Evolutionary conservation across 2,113 vertebrate genomes (phyloP).

Genomic region (Oxyruncus cristatus): DNA sequence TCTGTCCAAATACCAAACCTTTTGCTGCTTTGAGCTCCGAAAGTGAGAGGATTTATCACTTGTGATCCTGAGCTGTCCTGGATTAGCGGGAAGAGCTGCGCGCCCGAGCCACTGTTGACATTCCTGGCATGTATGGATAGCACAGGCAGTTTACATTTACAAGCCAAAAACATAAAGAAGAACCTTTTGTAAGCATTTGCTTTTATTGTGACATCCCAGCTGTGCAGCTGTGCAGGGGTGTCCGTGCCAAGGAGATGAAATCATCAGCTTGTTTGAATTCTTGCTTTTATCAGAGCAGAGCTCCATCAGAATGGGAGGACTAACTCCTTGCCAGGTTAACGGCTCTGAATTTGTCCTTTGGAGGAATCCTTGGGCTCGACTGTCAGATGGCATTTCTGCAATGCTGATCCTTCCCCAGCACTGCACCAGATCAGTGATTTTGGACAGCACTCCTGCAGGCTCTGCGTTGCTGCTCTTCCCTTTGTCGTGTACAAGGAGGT

Average conservation of each 20-base stretch:
- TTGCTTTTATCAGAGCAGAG: slow-evolving; percentile 2
- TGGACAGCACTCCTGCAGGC: not conserved
- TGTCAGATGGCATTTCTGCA: not conserved
- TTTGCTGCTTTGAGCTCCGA: not conserved
- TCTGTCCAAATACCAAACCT: not conserved
- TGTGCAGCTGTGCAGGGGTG: not conserved
- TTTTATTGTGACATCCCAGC: slow-evolving; percentile 18
- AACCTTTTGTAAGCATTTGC: not conserved
- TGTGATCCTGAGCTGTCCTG: not conserved
- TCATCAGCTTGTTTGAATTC: slow-evolving; percentile 4
- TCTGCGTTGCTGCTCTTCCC: not conserved
- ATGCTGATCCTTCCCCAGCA: not conserved
- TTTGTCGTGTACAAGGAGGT: not conserved
- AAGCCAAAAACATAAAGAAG: not conserved
- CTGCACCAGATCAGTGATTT: not conserved
- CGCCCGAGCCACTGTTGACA: not conserved
- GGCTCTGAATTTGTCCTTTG: not conserved
- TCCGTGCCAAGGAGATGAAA: slow-evolving; percentile 23
- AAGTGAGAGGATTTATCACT: not conserved
- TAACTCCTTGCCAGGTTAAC: not conserved
- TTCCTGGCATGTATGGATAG: not conserved
- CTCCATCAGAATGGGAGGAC: not conserved
- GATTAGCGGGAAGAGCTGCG: not conserved
- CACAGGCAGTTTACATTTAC: not conserved
- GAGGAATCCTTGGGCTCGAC: not conserved